Base-by-base conservation (phyloP, 1,140 invertebrate species). In the Drosophila serrata region DNA sequence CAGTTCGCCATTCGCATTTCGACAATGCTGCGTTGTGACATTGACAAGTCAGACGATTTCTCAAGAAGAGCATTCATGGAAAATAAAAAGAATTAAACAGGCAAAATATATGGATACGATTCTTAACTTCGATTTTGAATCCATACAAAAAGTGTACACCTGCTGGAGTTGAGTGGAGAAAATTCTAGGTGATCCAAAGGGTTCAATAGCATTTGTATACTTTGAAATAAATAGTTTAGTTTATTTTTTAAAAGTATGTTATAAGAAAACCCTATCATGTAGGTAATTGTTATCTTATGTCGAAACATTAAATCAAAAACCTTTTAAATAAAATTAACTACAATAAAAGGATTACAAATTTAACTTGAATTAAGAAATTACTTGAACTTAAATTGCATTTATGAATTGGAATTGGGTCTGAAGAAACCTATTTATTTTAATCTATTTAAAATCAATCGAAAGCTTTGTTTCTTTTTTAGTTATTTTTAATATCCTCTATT, bases 21-120 rank as follows among this genome's bases (percentile, higher is more conserved):
- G 45, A 67, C 51, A 31, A 22, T 29, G 33, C 57, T 33, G 57
- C 57, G 45, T 59, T 75, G 62, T 82, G 81, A 79, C 76, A 39
- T 73, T 84, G 81, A 84, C 81, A 84, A 79, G 76, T 84, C 81
- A 80, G 81, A 84, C 77, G 65, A 84, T 84, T 84, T 73, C 45
- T 64, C 75, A 78, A 80, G 77, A 65, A 75, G 53, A 57, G 60
- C 48, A 57, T 68, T 48, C 63, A 53, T 29, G 37, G n/a, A 45
- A 55, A 70, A 55, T 31, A 48, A 59, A 53, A 22, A 35, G 46
- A 29, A 55, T 46, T 35, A 46, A 29, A 55, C 58, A 40, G 68
- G 55, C 48, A 37, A 45, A 29, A 37, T 39, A 42, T 40, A 42
- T 35, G 31, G 49, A 53, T 11, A 6, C 19, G 31, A 55, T 7